These are phyloP conservation scores for Coreoperca whiteheadi DNA, from an alignment of 2,113 vertebrate species.

Conservation along the genomic window DNA sequence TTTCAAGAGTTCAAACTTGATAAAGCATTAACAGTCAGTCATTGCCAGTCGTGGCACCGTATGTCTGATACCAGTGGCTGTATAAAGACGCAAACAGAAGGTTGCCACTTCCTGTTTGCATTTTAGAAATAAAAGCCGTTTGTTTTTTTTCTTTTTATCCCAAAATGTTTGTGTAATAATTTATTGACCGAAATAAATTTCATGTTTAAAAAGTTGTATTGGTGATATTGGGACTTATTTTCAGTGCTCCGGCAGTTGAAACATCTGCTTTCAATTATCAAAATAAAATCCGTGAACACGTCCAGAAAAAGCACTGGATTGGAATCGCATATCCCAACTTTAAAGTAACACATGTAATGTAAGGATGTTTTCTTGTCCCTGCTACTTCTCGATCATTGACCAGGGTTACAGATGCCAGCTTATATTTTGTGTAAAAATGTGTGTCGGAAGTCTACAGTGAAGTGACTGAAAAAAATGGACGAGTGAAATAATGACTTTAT, in stretches of 20 bases:
- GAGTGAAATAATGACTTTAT: neutral
- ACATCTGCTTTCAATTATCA: neutral
- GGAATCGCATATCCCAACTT: too few species aligned
- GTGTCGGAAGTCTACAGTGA: too few species aligned
- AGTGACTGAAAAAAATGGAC: neutral
- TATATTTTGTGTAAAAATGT: neutral
- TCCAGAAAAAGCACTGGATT: neutral
- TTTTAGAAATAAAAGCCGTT: neutral
- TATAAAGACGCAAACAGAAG: neutral
- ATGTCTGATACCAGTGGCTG: neutral
- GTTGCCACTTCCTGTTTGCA: neutral
- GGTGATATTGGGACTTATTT: too few species aligned
- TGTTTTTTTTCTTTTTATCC: neutral
- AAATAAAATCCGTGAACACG: neutral
- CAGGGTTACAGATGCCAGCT: neutral
- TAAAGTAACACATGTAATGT: too few species aligned
- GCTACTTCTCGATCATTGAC: neutral
- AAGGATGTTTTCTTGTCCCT: neutral
- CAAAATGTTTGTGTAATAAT: neutral
- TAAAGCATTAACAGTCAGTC: conserved; percentile 12
- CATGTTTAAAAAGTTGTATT: too few species aligned
- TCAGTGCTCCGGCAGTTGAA: too few species aligned
- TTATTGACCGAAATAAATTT: too few species aligned
- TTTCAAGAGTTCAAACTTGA: neutral
- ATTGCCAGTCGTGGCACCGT: too few species aligned